A percentile compares a stretch with the other conserved stretches of the same genome.
phyloP scores from a whole-genome alignment of 2,113 vertebrate species.

The Tachysurus vachellii region DNA sequence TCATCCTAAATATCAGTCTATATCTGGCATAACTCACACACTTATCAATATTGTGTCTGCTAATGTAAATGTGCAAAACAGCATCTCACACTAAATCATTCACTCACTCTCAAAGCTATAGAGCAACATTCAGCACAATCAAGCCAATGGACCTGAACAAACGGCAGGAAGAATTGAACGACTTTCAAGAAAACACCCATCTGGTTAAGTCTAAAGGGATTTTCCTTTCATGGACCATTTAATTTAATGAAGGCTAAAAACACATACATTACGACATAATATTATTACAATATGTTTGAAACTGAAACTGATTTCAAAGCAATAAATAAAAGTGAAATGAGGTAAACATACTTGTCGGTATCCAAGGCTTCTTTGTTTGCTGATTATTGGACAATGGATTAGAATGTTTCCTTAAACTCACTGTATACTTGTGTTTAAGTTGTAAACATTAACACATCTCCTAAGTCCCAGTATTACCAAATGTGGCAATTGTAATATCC shows the following conservation, averaged over 20 bases:
- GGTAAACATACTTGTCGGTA: not conserved
- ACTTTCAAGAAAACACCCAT: conserved; percentile 31
- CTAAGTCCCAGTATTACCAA: not conserved
- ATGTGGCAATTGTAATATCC: not conserved
- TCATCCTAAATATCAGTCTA: not conserved
- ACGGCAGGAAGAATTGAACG: conserved; percentile 13
- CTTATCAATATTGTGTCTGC: conserved; percentile 37
- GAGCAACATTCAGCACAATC: conserved; percentile 31
- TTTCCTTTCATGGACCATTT: not conserved
- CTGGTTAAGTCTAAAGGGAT: conserved; percentile 7
- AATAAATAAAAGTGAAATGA: not conserved
- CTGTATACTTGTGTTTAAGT: not conserved
- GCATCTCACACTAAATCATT: conserved; percentile 41
- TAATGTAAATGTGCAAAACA: conserved; percentile 43
- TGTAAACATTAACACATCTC: not conserved
- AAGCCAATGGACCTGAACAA: conserved; percentile 36
- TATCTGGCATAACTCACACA: conserved; percentile 25
- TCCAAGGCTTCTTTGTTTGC: not conserved
- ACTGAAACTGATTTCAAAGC: conserved; percentile 1
- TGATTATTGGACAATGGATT: not conserved
- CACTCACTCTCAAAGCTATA: conserved; percentile 15
- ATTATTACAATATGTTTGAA: not conserved
- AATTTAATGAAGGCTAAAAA: not conserved
- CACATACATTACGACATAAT: not conserved
- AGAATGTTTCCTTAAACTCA: too few species aligned